Percentiles rank a stretch among this genome's conserved stretches.
phyloP scores from a whole-genome alignment of 2,888 invertebrate species.

The Pseudococcus viburni region DNA sequence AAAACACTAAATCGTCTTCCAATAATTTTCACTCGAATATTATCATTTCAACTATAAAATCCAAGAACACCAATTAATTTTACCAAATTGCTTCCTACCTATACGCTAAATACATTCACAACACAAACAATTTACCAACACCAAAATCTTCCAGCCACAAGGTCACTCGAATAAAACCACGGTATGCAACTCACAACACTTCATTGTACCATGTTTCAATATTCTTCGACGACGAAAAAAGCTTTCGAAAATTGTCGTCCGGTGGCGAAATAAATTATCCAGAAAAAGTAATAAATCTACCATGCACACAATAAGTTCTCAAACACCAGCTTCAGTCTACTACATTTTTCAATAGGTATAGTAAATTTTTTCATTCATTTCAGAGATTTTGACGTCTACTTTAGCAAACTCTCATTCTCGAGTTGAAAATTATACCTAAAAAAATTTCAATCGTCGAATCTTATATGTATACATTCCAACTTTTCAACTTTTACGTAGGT shows the following conservation, averaged over 20 bases:
- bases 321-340: not conserved
- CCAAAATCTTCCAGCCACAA: not conserved
- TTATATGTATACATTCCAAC: not conserved
- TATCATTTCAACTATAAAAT: too few relatives aligned
- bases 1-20: too few relatives aligned
- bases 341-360: not conserved
- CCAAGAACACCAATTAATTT: too few relatives aligned
- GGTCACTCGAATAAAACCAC: not conserved
- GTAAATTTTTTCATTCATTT: constrained; percentile 22
- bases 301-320: constrained; percentile 19
- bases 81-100: too few relatives aligned
- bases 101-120: not conserved
- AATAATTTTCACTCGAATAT: too few relatives aligned
- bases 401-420: not conserved
- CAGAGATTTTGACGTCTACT: not conserved
- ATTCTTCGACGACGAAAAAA: constrained; percentile 3
- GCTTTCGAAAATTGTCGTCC: constrained; percentile 34
- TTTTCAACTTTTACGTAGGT: not conserved
- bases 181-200: constrained; percentile 22
- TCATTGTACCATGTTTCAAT: constrained; percentile 16
- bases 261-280: constrained; percentile 14
- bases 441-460: not conserved
- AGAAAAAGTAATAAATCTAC: constrained; percentile 50
- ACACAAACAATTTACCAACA: not conserved
- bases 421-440: not conserved